Base-by-base conservation (phyloP, 2,113 vertebrate species). In the Caloenas nicobarica region DNA sequence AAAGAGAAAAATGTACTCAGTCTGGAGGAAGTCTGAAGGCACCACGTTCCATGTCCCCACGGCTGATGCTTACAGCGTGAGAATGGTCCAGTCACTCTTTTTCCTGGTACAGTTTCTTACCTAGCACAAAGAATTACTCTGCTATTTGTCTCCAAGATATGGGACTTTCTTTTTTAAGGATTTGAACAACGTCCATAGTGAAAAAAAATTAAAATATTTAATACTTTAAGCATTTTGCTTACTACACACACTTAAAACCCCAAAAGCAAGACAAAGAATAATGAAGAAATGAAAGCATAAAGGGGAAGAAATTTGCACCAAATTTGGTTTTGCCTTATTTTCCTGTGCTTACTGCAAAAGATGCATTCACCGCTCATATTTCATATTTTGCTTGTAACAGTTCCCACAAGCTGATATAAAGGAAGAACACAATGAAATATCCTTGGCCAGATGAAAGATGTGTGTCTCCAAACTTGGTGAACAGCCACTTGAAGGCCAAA, bases 1-100 rank as follows among this genome's bases (percentile, higher is more conserved):
- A 94, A 94, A 78, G 86, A 97, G 36, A 95, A 91, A 92, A 96
- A 81, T 40, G 13, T 58, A 81, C 50, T 89, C 61, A 36, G 23
- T 74, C 51, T 81, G 46, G 29, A 83, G n/a, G 36, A 81, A 65
- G 24, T 11, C 11, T 62, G 42, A 82, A 91, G 56, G 56, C 26
- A 53, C 36, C 54, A 12, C 5, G 10, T 76, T 61, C 36, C 34
- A 29, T 16, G 33, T 71, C 18, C 70, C 40, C 34, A 19, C 6
- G 31, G 13, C 6, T 7, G 36, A 64, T 17, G n/a, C 19, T 89
- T 53, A 36, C 73, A 90, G 26, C 28, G 10, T 44, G 29, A 80
- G 29, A 88, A 93, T 2, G 7, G 33, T 56, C 40, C 42, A 40
- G 33, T 29, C 56, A 65, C 23, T 54, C 33, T 77, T 64, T 46